A percentile compares a stretch with the other conserved stretches of the same genome.
Evolutionary conservation across 2,888 invertebrate species (phyloP).

Genomic region (Caenorhabditis angaria): DNA sequence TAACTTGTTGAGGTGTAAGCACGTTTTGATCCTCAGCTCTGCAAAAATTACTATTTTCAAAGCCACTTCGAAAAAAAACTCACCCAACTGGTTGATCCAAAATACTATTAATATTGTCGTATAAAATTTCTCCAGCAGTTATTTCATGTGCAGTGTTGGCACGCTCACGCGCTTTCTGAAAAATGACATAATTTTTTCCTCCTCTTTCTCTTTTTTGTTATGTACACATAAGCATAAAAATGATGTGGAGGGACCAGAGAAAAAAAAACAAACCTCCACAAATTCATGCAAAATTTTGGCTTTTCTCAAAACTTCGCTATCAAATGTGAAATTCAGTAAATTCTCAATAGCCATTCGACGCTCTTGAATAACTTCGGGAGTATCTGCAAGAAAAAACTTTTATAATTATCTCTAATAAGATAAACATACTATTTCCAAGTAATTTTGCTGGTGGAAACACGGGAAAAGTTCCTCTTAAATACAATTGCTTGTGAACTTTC

Average conservation of each 20-base stretch:
- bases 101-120: constrained; percentile 27
- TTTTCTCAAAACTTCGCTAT: constrained; percentile 57
- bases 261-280: constrained; percentile 39
- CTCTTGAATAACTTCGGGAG: constrained; percentile 42
- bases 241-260: too few relatives aligned
- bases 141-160: constrained; percentile 28
- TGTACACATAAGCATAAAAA: too few relatives aligned
- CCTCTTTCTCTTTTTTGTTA: background rate
- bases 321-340: constrained; percentile 51
- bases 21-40: background rate
- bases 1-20: background rate
- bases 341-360: constrained; percentile 40
- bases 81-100: constrained; percentile 25
- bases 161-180: constrained; percentile 44
- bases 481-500: constrained; percentile 55
- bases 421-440: constrained; percentile 36
- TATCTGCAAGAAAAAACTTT: constrained; percentile 13
- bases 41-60: background rate
- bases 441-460: constrained; percentile 47
- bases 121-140: constrained; percentile 21
- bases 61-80: background rate
- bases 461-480: constrained; percentile 54
- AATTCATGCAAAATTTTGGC: constrained; percentile 51
- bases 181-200: background rate
- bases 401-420: background rate